Evolutionary conservation across 1,140 invertebrate species (phyloP), one percentile per base, ranked within the genome.

Genomic region (Liolophura sinensis): DNA sequence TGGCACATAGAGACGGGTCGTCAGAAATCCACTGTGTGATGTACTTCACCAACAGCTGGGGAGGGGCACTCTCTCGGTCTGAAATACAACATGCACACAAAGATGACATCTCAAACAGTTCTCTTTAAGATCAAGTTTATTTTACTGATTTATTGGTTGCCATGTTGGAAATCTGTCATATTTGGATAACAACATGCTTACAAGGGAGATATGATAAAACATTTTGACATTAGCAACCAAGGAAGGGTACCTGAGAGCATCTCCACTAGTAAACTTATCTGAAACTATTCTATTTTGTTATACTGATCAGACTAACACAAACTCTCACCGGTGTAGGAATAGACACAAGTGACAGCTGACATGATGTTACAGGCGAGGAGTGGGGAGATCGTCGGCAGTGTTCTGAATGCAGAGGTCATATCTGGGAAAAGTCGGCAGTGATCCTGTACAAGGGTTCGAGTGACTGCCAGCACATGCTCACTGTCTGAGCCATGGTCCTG

Each of bases 301-400:
- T 5, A 12, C 3, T 12, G 7, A 20, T 52, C 11, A 18, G 47
- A 25, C 15, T 27, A 59, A 18, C n/a, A 59, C n/a, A 31, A 5
- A 59, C 31, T 18, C 69, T 70, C 65, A 73, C 77, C 72, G 27
- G 68, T 63, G 65, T 75, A 79, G 18, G 76, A 65, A 55, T 74
- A 79, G n/a, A 78, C 68, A 27, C 75, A 73, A 5, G 78, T 76
- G 0, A 78, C 77, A 25, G 79, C 76, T 40, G 79, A 76, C 55
- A 79, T 75, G 59, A 81, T 77, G 62, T 81, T 81, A 65, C 79
- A 81, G 54, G 76, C 77, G 58, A 81, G 80, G 18, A 81, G 64
- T 16, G 79, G 73, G 31, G 78, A 80, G n/a, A 78, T 71, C 55
- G 62, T 72, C 0, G 79, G 79, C 22, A 81, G 65, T 20, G 46